Percentiles rank a stretch among this genome's conserved stretches.
Conservation (phyloP, 2,888 invertebrate genomes). For the Amblyjoppa proteus region DNA sequence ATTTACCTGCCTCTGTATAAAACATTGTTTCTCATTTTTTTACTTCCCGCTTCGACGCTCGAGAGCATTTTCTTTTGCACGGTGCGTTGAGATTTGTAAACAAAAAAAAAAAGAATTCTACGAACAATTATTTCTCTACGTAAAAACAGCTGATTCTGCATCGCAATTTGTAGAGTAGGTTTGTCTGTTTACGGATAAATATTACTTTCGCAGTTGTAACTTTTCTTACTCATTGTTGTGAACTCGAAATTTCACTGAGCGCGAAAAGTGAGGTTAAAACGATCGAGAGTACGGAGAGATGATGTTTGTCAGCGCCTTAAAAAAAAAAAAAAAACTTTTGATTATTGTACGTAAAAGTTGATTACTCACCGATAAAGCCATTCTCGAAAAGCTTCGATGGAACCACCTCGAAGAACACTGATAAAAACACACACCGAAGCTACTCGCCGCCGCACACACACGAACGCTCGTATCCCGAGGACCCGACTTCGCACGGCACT, state of each 20-base stretch:
- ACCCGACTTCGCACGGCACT: conserved; percentile 65
- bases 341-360: background rate
- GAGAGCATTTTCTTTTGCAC: background rate
- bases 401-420: background rate
- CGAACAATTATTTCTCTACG: background rate
- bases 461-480: conserved; percentile 7
- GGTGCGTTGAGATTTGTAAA: background rate
- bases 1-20: background rate
- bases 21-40: background rate
- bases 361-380: conserved; percentile 15
- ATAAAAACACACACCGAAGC: background rate
- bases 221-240: background rate
- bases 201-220: too few species aligned
- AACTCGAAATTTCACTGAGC: background rate
- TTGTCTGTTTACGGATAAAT: background rate
- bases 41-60: background rate
- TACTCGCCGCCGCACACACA: background rate
- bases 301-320: background rate
- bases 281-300: background rate
- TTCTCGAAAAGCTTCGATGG: background rate
- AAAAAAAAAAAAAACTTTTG: background rate
- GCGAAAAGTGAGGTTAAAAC: background rate
- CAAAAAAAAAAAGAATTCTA: background rate
- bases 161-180: background rate
- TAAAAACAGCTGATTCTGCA: background rate